phyloP scores from a whole-genome alignment of 2,888 invertebrate species.

The Nemapogon koenigi region DNA sequence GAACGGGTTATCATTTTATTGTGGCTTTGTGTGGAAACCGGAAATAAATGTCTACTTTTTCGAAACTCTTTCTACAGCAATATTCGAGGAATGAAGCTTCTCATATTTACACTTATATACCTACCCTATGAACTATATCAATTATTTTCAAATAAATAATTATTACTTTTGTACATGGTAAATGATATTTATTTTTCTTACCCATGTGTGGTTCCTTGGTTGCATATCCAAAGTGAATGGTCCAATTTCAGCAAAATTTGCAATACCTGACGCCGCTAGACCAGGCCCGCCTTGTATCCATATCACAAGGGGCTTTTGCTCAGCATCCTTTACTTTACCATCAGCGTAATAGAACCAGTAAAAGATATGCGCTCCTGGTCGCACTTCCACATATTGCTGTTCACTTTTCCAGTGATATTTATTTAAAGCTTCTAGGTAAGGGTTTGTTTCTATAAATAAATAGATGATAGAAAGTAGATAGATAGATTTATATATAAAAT shows the following conservation, averaged over 20 bases:
- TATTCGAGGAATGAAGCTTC: too few species aligned
- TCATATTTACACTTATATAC: too few species aligned
- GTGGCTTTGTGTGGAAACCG: too few species aligned
- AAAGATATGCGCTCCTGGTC: constrained; percentile 79
- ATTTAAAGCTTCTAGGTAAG: constrained; percentile 30
- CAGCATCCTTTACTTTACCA: constrained; percentile 33
- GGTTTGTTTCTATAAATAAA: constrained; percentile 21
- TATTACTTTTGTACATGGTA: too few species aligned
- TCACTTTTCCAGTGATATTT: constrained; percentile 41
- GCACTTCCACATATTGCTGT: constrained; percentile 78
- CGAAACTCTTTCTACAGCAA: too few species aligned
- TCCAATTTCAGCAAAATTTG: constrained; percentile 86
- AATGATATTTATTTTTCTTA: constrained; percentile 41
- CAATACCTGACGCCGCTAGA: constrained; percentile 81
- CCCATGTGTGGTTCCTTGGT: constrained; percentile 79
- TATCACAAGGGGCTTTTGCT: constrained; percentile 71
- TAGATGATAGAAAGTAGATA: not conserved
- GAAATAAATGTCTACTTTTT: too few species aligned
- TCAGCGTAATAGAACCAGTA: constrained; percentile 89
- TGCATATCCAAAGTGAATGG: constrained; percentile 72
- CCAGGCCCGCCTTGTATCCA: constrained; percentile 93
- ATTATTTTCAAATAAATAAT: too few species aligned
- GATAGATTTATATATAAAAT: not conserved
- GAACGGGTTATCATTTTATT: too few species aligned
- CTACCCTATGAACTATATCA: too few species aligned